These are phyloP conservation scores for Phyllostomus hastatus DNA, from an alignment of 2,113 vertebrate genomes.

Conservation along the genomic window DNA sequence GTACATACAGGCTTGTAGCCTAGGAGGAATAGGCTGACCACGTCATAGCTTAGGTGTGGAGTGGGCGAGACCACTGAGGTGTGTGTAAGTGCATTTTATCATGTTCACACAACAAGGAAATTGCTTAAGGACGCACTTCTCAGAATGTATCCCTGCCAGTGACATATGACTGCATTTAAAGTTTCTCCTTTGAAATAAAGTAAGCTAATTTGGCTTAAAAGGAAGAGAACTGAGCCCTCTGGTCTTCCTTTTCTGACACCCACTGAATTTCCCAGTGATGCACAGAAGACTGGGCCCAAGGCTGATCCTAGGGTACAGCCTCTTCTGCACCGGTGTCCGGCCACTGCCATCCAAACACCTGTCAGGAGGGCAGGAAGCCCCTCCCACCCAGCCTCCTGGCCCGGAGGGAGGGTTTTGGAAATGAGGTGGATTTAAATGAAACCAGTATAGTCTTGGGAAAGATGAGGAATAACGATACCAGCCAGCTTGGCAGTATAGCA, in stretches of 20 bases:
- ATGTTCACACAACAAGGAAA: background rate
- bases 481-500: background rate
- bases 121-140: background rate
- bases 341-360: too few species aligned
- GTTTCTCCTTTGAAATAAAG: background rate
- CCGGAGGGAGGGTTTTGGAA: background rate
- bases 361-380: background rate
- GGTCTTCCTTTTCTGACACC: background rate
- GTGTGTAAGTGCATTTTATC: background rate
- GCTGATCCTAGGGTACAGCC: background rate
- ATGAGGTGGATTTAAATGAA: background rate
- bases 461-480: too few species aligned
- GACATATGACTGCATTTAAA: background rate
- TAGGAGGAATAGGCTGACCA: background rate
- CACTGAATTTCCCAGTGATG: background rate
- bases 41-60: background rate
- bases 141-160: background rate
- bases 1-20: background rate
- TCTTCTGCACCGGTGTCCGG: background rate
- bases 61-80: background rate
- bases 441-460: background rate
- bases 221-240: background rate
- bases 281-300: background rate
- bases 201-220: background rate
- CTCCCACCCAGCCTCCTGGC: background rate